Conservation (phyloP, 2,797 vertebrate genomes). For the Galagoides demidoff region DNA sequence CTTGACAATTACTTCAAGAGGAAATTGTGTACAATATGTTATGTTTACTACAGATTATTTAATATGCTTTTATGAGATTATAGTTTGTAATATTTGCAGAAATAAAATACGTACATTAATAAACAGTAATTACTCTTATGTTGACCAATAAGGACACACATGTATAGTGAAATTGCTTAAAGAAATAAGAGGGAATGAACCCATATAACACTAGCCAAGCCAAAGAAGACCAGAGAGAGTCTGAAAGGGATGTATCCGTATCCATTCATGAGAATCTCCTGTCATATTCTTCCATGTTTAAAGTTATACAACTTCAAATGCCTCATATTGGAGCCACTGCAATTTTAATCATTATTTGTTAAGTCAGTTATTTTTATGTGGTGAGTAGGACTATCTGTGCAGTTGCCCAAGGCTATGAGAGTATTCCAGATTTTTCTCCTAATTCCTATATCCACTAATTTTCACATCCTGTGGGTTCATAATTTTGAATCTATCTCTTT, state of each 20-base stretch:
- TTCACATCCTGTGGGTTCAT: not conserved
- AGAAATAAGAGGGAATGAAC: not conserved
- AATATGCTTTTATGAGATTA: not conserved
- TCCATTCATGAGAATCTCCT: not conserved
- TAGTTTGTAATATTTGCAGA: not conserved
- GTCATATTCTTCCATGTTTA: not conserved
- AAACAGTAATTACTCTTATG: not conserved
- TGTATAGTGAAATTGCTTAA: not conserved
- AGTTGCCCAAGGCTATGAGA: not conserved
- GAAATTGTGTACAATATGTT: not conserved
- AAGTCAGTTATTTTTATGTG: not conserved
- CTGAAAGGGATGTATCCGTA: not conserved
- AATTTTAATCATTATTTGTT: not conserved
- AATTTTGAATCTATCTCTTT: not conserved
- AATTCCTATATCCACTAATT: not conserved
- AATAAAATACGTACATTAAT: not conserved
- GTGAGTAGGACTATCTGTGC: not conserved
- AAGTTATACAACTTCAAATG: not conserved
- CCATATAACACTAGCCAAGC: not conserved
- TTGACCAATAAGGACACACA: not conserved
- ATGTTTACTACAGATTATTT: not conserved
- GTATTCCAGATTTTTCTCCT: not conserved
- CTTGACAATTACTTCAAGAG: not conserved
- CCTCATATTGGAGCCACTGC: not conserved
- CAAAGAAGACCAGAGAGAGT: not conserved